Base-by-base conservation (phyloP, 2,113 vertebrate genomes). In the Fulica atra region DNA sequence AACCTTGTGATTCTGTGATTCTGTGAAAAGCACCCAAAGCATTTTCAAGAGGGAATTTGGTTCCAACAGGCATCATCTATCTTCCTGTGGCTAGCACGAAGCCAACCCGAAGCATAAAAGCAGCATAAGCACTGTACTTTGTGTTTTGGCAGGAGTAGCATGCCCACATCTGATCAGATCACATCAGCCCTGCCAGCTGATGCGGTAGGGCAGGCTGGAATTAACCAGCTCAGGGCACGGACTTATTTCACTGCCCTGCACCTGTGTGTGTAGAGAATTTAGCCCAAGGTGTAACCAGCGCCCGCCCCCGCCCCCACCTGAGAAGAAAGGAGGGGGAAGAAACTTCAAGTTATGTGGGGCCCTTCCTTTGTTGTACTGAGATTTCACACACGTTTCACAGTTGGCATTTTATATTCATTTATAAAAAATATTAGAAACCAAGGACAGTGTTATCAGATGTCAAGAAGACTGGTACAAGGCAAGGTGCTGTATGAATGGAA, bases 101-200 rank as follows among this genome's bases (percentile, higher is more conserved):
- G 93, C 89, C 95, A 95, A 81, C 69, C 71, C 81, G 42, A 74
- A 94, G 93, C 91, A 95, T 64, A 95, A 93, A 92, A 95, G 93
- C 96, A 95, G 69, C 77, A 92, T 93, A 95, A 97, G 95, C 93
- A 79, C 65, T 92, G 89, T 89, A 89, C 91, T 97, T 93, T 94
- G 86, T 7, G 16, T 96, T 96, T 95, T 96, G 96, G 95, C 96
- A 97, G 95, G 65, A 95, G 84, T 81, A 85, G 81, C 83, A 76
- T 95, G 95, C 81, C 95, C 44, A 0, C 96, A 96, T 97, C 96
- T 91, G 94, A 97, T 95, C 95, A 96, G 84, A 95, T 95, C 96
- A 97, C 73, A 89, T 97, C 94, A 95, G 83, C 73, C 79, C 91
- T 94, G 96, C 95, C 92, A 95, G 96, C 92, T 95, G 94, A 96